These are phyloP conservation scores for Mastomys natalensis DNA, from an alignment of 2,113 vertebrate genomes.

Conservation along the genomic window DNA sequence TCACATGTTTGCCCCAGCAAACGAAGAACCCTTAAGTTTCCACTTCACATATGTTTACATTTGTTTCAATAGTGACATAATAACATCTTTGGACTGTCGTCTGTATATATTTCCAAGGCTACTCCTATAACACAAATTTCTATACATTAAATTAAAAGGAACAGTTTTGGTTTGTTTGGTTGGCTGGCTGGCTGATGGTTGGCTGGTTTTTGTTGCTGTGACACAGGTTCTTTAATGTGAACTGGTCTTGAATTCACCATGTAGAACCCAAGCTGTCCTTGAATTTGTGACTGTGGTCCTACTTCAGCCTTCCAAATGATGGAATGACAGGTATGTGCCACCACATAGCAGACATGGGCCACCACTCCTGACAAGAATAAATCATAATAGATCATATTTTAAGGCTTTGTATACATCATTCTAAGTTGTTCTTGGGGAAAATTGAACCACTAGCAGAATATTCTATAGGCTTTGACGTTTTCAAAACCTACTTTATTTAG, in stretches of 20 bases:
- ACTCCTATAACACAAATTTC: conserved; percentile 13
- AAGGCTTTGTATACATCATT: neutral
- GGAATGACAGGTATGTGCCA: neutral
- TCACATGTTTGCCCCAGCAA: too few species aligned
- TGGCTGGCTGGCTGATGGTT: neutral
- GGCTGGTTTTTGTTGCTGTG: neutral
- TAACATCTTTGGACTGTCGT: neutral
- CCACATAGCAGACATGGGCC: neutral
- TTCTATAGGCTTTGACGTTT: neutral
- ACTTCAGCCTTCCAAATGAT: neutral
- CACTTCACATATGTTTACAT: neutral
- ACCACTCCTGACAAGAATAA: neutral
- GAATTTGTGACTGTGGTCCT: neutral
- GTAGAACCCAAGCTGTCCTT: neutral
- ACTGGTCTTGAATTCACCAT: neutral
- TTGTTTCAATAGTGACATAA: neutral
- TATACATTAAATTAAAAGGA: neutral
- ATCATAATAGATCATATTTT: neutral
- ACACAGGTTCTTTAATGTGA: neutral
- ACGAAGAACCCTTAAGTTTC: too few species aligned
- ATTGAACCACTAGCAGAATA: neutral
- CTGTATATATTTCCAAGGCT: neutral
- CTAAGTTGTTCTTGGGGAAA: neutral
- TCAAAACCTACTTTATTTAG: too few species aligned
- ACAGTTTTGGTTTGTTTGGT: neutral